Base-by-base conservation (phyloP, 2,888 invertebrate species). In the Ypsolopha scabrella region DNA sequence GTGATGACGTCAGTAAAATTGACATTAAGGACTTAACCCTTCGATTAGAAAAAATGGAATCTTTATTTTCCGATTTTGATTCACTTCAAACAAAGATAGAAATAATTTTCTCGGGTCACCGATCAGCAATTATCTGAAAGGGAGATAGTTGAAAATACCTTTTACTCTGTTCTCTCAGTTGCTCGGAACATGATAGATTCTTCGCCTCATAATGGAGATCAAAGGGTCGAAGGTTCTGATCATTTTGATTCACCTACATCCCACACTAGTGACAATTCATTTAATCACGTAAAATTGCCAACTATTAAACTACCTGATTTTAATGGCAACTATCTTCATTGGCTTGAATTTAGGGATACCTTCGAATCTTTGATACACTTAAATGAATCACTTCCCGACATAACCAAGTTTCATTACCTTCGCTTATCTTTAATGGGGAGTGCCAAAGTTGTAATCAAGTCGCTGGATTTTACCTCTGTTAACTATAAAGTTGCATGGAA, bases 401-500 rank as follows among this genome's bases (percentile, higher is more conserved):
- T 61, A 8, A 57, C 57, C 45, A 61, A 62, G 46, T 59, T 60
- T 51, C 58, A 61, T 39, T 62, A 59, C 48, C 39, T 57, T 2
- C 43, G 51, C n/a, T 57, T 59, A 0, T 58, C 58, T 41, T 41
- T 61, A 9, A 55, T 58, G 41, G 58, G 58, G 7, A 57, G 57
- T 7, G 41, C 51, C 10, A 9, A 50, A 2, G 51, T 49, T 41
- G 53, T 57, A 10, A 57, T 57, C 10, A 55, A 53, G 37, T 53
- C 57, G 6, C 41, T 57, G 45, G 54, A 53, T 43, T 55, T 55
- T 51, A 53, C 55, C 9, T 50, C 55, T 14, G 37, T 51, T 11
- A 55, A 57, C 13, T 57, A 55, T 44, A 39, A 7, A 9, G 52
- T 53, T 9, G 57, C 55, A 13, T 57, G 57, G 57, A 53, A 54